phyloP scores from a whole-genome alignment of 2,113 vertebrate species.

The Aramus guarauna region DNA sequence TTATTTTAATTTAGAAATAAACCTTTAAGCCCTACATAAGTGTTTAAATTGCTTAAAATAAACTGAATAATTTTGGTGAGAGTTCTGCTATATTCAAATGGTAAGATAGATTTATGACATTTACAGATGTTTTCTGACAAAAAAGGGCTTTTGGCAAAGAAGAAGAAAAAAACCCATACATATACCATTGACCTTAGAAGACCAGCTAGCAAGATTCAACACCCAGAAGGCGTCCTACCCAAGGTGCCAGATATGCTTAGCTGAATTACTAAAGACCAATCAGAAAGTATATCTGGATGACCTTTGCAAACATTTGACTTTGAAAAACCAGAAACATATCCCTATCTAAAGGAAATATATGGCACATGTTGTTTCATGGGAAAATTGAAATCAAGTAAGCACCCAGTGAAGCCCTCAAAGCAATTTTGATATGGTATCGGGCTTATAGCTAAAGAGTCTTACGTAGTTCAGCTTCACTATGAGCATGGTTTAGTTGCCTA shows the following conservation, averaged over 20 bases:
- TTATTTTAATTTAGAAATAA: neutral
- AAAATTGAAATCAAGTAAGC: neutral
- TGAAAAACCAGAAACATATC: neutral
- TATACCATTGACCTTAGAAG: neutral
- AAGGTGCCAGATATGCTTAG: neutral
- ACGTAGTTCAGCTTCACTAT: neutral
- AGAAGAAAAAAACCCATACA: neutral
- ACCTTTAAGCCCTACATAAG: neutral
- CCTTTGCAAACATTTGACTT: neutral
- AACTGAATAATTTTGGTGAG: neutral
- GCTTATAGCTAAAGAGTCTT: neutral
- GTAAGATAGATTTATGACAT: neutral
- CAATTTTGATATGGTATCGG: neutral
- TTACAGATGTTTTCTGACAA: neutral
- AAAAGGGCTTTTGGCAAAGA: neutral
- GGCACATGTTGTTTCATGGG: rapidly evolving
- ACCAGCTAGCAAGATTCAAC: neutral
- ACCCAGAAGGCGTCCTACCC: neutral
- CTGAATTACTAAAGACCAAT: neutral
- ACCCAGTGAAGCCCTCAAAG: neutral
- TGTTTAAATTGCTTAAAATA: neutral
- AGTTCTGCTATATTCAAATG: neutral
- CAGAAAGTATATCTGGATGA: neutral
- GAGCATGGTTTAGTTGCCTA: neutral
- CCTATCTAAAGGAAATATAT: neutral